Evolutionary conservation across 2,888 invertebrate genomes (phyloP).

Genomic region (Scaptomyza flava): DNA sequence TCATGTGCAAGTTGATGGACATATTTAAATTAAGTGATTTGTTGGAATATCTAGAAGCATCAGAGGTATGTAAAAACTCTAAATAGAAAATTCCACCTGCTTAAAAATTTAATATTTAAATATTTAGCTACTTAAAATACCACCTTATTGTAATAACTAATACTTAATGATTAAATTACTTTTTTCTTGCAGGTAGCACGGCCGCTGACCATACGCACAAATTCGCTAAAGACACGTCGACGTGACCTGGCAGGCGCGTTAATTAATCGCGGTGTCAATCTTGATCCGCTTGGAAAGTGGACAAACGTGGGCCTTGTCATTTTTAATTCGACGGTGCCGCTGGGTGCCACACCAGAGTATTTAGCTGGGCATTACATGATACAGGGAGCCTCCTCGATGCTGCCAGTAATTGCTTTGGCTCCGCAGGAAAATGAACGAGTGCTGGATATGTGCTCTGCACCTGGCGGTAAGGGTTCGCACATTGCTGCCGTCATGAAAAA

Average conservation of each 20-base stretch:
- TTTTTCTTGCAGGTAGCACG: constrained; percentile 86
- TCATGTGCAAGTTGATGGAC: constrained; percentile 96
- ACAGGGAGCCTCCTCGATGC: constrained; percentile 97
- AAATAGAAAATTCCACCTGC: not conserved
- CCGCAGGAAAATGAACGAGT: constrained; percentile 98
- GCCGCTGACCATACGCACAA: constrained; percentile 97
- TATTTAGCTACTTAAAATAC: too few species aligned
- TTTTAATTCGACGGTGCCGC: constrained; percentile 97
- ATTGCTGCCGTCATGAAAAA: constrained; percentile 99
- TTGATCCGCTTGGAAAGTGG: constrained; percentile 99
- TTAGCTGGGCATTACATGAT: constrained; percentile 98
- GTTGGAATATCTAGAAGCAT: constrained; percentile 97
- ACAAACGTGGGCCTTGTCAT: constrained; percentile 98
- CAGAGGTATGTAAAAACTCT: constrained; percentile 88
- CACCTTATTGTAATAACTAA: not conserved
- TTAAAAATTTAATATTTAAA: not conserved
- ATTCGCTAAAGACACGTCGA: constrained; percentile 96
- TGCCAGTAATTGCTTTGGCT: constrained; percentile 99
- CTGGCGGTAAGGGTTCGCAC: constrained; percentile 99
- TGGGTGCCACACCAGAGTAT: constrained; percentile 99
- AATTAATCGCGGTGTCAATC: constrained; percentile 98
- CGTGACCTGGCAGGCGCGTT: constrained; percentile 97
- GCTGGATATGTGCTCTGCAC: constrained; percentile 98
- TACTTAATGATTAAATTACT: not conserved
- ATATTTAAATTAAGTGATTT: constrained; percentile 94